A percentile compares a stretch with the other conserved stretches of the same genome.
phyloP scores from a whole-genome alignment of 2,113 vertebrate genomes.

The Rhinopomastus cyanomelas region DNA sequence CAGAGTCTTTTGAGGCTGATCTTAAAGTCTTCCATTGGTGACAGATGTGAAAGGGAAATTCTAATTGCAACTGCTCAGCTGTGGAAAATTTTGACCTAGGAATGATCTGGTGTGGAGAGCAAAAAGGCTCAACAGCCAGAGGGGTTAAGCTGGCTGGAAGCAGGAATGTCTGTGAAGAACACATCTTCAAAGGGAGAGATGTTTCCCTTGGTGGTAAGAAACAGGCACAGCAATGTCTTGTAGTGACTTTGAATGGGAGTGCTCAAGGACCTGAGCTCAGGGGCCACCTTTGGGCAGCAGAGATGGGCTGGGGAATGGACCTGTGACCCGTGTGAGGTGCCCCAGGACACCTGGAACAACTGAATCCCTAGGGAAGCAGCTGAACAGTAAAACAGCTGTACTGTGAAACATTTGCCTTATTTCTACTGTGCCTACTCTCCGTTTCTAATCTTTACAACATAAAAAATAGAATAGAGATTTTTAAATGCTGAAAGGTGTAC shows the following conservation, averaged over 20 bases:
- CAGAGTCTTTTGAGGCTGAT: not conserved
- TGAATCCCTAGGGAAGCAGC: not conserved
- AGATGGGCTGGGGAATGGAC: not conserved
- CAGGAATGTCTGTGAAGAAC: no score
- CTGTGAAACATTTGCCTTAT: not conserved
- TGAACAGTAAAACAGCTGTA: not conserved
- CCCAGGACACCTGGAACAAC: not conserved
- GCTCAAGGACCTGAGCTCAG: not conserved
- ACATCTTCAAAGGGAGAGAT: not conserved
- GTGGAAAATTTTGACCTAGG: not conserved
- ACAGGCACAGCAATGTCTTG: not conserved
- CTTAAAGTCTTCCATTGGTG: not conserved
- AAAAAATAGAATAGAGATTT: not conserved
- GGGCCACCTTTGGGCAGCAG: not conserved
- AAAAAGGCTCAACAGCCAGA: not conserved
- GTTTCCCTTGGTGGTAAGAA: not conserved
- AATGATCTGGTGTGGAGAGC: not conserved
- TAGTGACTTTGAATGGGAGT: not conserved
- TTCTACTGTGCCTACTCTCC: not conserved
- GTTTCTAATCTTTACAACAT: not conserved
- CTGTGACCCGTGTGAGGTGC: not conserved
- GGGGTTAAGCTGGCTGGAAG: not conserved
- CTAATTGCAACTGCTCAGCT: not conserved
- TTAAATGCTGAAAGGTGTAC: fast-evolving
- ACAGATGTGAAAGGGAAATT: not conserved